Conservation (phyloP, 2,113 vertebrate genomes). For the Rhineura floridana region DNA sequence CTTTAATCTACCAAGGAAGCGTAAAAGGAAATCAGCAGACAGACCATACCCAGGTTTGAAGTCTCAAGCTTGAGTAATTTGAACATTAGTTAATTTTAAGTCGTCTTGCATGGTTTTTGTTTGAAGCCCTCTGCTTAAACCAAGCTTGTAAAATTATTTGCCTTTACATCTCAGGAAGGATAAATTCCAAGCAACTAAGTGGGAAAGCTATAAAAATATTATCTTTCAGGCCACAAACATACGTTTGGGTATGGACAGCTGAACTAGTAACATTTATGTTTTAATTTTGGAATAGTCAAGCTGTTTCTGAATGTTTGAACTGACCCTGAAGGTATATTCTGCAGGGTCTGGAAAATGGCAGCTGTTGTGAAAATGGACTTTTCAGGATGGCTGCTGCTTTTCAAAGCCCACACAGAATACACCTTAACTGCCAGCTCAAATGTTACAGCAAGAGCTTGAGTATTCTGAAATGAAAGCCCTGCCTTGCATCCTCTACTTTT, state of each 20-base stretch:
- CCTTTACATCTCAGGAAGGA: neutral
- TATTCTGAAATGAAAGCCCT: neutral
- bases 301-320: neutral
- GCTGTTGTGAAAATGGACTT: neutral
- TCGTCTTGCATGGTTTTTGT: neutral
- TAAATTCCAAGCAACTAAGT: neutral
- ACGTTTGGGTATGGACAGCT: neutral
- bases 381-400: conserved; percentile 60
- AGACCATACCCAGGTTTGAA: neutral
- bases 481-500: neutral
- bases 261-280: too few relatives aligned
- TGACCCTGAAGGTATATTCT: neutral
- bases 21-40: neutral
- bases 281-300: neutral
- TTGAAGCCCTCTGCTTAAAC: neutral
- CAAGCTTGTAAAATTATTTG: neutral
- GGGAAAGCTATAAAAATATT: neutral
- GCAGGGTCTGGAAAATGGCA: neutral
- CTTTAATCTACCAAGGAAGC: conserved; percentile 26
- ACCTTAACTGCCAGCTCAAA: neutral
- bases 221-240: conserved; percentile 11
- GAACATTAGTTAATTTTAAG: neutral
- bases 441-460: neutral
- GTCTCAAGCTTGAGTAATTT: neutral
- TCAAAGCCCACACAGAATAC: conserved; percentile 49